Evolutionary conservation across 1,140 invertebrate genomes (phyloP), one percentile per base, ranked within the genome.

Genomic region (Artemia franciscana): DNA sequence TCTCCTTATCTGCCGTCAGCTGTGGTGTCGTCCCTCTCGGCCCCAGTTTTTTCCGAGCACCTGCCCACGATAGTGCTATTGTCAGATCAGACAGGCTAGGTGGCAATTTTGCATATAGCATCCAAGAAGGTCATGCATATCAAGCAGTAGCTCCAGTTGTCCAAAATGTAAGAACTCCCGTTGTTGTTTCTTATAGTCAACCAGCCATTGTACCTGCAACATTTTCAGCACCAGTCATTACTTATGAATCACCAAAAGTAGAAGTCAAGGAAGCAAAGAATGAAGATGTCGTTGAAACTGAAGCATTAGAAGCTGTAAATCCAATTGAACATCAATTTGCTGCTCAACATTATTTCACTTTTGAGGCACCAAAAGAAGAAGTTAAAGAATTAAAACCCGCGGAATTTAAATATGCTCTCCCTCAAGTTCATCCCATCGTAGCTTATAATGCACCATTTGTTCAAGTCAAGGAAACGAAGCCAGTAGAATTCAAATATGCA

Each of bases 61-160:
- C 77, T 5, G 68, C 68, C 64, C 70, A 74, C 62, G 77, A 79
- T 70, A 75, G 72, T 58, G 78, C 78, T 60, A 70, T 77, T 64
- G 75, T 79, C 69, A 70, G 75, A 64, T 73, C 71, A 24, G 74
- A 78, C 66, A 69, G 77, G 5, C 66, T 78, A 24, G 77, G 77
- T 9, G 74, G 77, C 59, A 78, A 78, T 73, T 79, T 79, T 68
- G 76, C 77, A 26, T 79, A 79, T 71, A 74, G 72, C 64, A 72
- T 74, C 62, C 70, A 74, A 62, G 77, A 79, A 67, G 73, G 71
- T 57, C 77, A 78, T 66, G 76, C 77, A 18, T 78, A 78, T 68
- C 71, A 73, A 57, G 71, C 72, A 23, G 66, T 76, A 64, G 68
- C 68, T 60, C 77, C 77, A 30, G 67, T 77, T 59, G 67, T 79